These are phyloP conservation scores for Cheumatopsyche charites DNA, from an alignment of 1,140 invertebrate species.

Conservation along the genomic window DNA sequence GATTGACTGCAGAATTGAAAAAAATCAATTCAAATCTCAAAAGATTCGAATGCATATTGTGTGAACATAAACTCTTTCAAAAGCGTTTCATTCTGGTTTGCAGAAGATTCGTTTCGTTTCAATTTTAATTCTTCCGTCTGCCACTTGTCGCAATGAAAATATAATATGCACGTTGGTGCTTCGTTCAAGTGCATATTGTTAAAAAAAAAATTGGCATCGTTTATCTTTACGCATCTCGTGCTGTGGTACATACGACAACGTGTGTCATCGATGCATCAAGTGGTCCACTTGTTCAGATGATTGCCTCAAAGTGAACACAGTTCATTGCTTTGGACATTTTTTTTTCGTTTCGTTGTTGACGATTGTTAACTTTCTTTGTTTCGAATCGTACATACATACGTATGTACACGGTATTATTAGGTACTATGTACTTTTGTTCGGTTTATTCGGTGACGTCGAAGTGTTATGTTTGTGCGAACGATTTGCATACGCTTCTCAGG, in stretches of 20 bases:
- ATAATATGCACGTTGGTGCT: neutral
- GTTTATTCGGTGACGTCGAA: neutral
- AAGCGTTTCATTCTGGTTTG: too few relatives aligned
- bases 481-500: neutral
- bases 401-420: neutral
- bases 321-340: neutral
- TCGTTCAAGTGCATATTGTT: neutral
- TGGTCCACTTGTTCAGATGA: neutral
- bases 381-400: too few relatives aligned
- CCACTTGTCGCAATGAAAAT: too few relatives aligned
- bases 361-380: neutral
- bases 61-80: too few relatives aligned
- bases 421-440: neutral
- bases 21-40: too few relatives aligned
- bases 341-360: neutral
- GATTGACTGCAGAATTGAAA: too few relatives aligned
- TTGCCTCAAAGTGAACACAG: constrained; percentile 3
- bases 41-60: too few relatives aligned
- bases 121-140: too few relatives aligned
- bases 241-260: neutral
- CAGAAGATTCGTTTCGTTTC: too few relatives aligned
- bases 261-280: constrained; percentile 14
- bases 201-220: too few relatives aligned
- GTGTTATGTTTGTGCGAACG: neutral
- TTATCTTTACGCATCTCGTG: neutral